Evolutionary conservation across 2,888 invertebrate species (phyloP).

Genomic region (Tetragonisca angustula): DNA sequence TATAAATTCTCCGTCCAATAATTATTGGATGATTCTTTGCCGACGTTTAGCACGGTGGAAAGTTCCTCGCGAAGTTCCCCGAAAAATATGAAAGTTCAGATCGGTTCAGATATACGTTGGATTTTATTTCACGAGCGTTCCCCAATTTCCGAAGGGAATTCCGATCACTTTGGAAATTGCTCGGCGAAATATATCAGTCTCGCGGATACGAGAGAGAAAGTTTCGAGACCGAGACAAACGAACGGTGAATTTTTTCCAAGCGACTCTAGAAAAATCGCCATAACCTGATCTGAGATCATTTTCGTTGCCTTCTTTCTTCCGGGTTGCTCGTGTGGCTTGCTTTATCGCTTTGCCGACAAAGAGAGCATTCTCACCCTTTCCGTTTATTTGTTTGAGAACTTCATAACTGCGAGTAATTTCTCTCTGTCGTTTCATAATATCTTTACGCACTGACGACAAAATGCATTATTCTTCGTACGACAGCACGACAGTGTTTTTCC

Average conservation of each 20-base stretch:
- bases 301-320: conserved; percentile 32
- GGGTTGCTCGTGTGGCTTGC: conserved; percentile 8
- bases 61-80: not conserved
- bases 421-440: not conserved
- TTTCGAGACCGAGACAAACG: conserved; percentile 22
- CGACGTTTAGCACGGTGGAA: not conserved
- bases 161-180: conserved; percentile 19
- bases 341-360: conserved; percentile 19
- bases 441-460: too few species aligned
- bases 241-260: conserved; percentile 70
- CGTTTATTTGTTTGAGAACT: not conserved
- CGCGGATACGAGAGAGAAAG: conserved; percentile 33
- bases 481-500: not conserved
- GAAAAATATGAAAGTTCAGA: not conserved
- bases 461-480: not conserved
- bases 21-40: not conserved
- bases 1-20: not conserved
- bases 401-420: not conserved
- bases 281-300: conserved; percentile 60
- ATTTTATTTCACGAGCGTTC: not conserved
- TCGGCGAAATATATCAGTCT: conserved; percentile 21
- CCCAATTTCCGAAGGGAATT: not conserved
- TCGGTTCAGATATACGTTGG: not conserved
- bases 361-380: not conserved
- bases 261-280: conserved; percentile 74